A percentile compares a stretch with the other conserved stretches of the same genome.
phyloP scores from a whole-genome alignment of 2,797 vertebrate genomes.

The Coendou prehensilis region DNA sequence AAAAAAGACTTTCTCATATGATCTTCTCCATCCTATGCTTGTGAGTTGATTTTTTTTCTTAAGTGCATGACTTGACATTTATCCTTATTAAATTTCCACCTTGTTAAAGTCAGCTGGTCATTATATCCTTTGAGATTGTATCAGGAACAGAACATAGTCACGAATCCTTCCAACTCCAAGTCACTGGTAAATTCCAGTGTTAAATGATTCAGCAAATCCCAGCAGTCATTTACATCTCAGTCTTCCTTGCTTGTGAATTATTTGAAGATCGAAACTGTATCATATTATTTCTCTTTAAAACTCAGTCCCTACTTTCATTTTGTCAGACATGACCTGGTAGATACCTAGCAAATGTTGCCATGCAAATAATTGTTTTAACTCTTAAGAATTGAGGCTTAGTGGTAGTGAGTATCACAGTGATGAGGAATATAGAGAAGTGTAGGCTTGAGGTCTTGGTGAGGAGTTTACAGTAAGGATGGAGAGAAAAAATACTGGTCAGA shows the following conservation, averaged over 20 bases:
- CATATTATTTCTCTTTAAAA: conserved; percentile 58
- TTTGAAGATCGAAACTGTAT: background rate
- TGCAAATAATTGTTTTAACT: conserved; percentile 9
- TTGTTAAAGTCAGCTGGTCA: conserved; percentile 73
- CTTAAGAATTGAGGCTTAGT: background rate
- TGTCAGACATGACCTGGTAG: background rate
- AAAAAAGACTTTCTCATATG: conserved; percentile 63
- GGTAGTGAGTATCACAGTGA: background rate
- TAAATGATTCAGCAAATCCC: conserved; percentile 75
- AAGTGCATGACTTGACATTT: conserved; percentile 77
- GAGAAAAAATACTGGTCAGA: background rate
- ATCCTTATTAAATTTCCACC: conserved; percentile 80
- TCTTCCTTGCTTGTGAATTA: conserved; percentile 17
- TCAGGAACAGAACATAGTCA: conserved; percentile 63
- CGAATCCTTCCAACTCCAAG: conserved; percentile 18
- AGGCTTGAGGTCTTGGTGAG: background rate
- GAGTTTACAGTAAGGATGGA: background rate
- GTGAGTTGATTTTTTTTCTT: conserved; percentile 20
- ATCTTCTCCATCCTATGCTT: conserved; percentile 57
- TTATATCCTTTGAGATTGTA: conserved; percentile 75
- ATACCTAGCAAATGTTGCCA: conserved; percentile 18
- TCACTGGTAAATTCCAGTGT: conserved; percentile 60
- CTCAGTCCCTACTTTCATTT: background rate
- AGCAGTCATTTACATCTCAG: conserved; percentile 3
- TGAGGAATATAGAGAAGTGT: background rate